Evolutionary conservation across 2,888 invertebrate species (phyloP).

Genomic region (Branchellion lobata): DNA sequence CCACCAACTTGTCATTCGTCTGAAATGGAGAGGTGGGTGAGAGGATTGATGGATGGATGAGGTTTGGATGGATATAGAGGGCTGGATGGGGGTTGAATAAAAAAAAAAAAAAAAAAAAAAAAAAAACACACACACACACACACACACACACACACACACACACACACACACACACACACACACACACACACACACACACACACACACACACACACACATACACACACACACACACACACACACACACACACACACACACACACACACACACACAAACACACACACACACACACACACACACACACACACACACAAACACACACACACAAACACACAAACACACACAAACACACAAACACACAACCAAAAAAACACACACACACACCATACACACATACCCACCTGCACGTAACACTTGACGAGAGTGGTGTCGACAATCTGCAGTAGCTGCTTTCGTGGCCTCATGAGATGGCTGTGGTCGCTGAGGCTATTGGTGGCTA

Average conservation of each 20-base stretch:
- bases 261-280: no score
- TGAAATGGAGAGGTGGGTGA: constrained; percentile 62
- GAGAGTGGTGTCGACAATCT: constrained; percentile 93
- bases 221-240: no score
- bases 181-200: no score
- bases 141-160: no score
- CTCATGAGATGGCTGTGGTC: constrained; percentile 64
- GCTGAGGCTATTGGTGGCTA: constrained; percentile 59
- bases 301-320: background rate
- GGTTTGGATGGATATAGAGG: background rate
- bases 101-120: background rate
- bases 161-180: no score
- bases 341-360: background rate
- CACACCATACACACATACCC: no score
- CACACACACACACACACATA: no score
- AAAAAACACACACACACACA: no score
- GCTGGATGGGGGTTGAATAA: background rate
- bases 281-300: no score
- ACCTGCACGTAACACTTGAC: constrained; percentile 94
- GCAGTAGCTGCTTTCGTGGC: constrained; percentile 72
- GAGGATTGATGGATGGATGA: background rate
- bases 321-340: background rate
- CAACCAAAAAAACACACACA: background rate
- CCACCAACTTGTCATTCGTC: constrained; percentile 92
- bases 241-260: no score